Percentiles rank a stretch among this genome's conserved stretches.
Conservation (phyloP, 2,113 vertebrate genomes). For the Charina bottae region DNA sequence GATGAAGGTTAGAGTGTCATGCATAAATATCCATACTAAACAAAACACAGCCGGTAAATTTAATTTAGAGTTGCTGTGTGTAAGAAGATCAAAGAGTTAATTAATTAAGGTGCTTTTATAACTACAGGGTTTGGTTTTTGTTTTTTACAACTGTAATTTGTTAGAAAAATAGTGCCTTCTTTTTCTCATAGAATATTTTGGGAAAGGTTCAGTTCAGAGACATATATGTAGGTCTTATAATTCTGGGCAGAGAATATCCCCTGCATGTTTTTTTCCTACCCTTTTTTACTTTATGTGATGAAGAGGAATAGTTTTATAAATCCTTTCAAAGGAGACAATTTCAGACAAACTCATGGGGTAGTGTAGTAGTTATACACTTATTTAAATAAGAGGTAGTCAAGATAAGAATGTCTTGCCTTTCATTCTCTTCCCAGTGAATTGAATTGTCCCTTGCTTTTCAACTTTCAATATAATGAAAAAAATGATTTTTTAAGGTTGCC, state of each 20-base stretch:
- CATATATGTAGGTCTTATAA: neutral
- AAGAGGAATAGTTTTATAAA: no score
- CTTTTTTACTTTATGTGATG: no score
- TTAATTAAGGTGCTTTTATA: slow-evolving; percentile 4
- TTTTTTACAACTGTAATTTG: neutral
- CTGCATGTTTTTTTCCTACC: no score
- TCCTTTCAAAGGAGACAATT: neutral
- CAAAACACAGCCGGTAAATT: slow-evolving; percentile 2
- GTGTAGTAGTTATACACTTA: neutral
- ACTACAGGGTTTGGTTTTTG: neutral
- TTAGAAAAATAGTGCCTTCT: neutral
- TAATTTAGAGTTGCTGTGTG: slow-evolving; percentile 1
- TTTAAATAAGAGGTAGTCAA: neutral
- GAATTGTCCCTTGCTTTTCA: neutral
- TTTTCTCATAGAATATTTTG: neutral
- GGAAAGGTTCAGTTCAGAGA: neutral
- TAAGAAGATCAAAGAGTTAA: slow-evolving; percentile 9
- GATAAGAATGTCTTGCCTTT: neutral
- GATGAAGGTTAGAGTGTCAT: slow-evolving; percentile 14
- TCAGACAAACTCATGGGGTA: neutral
- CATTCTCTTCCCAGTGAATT: neutral
- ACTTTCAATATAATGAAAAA: neutral
- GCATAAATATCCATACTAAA: slow-evolving; percentile 7
- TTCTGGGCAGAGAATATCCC: neutral
- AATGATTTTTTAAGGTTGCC: neutral